These are phyloP conservation scores for Tiaroga cobitis DNA, from an alignment of 2,797 vertebrate species.

Conservation along the genomic window DNA sequence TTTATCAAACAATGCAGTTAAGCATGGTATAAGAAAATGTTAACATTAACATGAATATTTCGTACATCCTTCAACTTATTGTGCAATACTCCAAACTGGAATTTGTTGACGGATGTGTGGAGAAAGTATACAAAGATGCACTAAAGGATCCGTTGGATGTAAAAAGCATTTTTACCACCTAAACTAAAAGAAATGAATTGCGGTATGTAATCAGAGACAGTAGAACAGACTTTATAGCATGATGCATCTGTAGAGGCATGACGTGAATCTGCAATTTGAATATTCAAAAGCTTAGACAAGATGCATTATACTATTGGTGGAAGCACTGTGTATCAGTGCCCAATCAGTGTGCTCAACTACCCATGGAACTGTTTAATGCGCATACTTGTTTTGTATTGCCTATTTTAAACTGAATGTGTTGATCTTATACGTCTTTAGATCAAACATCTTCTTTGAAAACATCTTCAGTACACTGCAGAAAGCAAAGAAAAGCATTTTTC, in stretches of 20 bases:
- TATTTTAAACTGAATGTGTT: background rate
- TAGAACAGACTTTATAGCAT: background rate
- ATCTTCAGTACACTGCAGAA: background rate
- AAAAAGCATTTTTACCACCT: background rate
- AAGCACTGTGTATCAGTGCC: slow-evolving; percentile 51
- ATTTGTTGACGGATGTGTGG: background rate
- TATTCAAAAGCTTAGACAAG: slow-evolving; percentile 15
- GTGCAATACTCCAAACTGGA: background rate
- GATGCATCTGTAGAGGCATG: background rate
- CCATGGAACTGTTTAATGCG: background rate
- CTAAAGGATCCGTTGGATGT: background rate
- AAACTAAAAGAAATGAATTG: background rate
- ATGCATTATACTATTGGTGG: slow-evolving; percentile 59
- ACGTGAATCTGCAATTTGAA: background rate
- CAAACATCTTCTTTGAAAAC: background rate
- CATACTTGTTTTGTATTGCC: background rate
- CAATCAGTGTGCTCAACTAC: slow-evolving; percentile 65
- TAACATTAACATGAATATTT: background rate
- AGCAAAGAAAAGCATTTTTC: background rate
- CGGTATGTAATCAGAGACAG: background rate
- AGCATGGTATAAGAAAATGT: background rate
- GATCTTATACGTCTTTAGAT: background rate
- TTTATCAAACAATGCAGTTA: background rate
- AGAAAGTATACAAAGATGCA: background rate
- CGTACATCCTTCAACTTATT: background rate